phyloP scores from a whole-genome alignment of 2,113 vertebrate species.

The Sebastes fasciatus region DNA sequence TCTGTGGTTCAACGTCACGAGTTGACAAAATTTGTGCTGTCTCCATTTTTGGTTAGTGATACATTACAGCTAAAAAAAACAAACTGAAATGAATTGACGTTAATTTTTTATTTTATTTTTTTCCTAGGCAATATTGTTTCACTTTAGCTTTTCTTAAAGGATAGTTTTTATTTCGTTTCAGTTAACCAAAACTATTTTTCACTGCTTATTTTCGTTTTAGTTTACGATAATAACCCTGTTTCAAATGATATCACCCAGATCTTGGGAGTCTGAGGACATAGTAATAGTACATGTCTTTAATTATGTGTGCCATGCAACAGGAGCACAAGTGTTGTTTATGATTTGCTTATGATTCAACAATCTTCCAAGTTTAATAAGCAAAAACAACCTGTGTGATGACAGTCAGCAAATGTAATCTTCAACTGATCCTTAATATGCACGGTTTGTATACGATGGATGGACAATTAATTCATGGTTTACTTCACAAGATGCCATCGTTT shows the following conservation, averaged over 20 bases:
- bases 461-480: neutral
- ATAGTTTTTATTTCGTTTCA: too few relatives aligned
- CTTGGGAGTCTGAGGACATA: neutral
- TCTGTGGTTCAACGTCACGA: too few relatives aligned
- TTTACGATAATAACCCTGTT: too few relatives aligned
- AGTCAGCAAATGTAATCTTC: neutral
- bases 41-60: too few relatives aligned
- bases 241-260: neutral
- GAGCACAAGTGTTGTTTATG: neutral
- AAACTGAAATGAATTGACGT: too few relatives aligned
- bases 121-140: too few relatives aligned
- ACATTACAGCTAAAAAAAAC: too few relatives aligned
- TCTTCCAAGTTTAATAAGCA: neutral
- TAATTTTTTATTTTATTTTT: too few relatives aligned
- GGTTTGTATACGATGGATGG: neutral
- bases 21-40: too few relatives aligned
- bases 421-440: neutral
- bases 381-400: neutral
- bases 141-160: too few relatives aligned
- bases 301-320: neutral
- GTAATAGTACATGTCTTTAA: neutral
- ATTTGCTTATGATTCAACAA: neutral
- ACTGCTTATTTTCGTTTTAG: too few relatives aligned
- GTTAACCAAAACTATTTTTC: too few relatives aligned
- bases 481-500: neutral